Percentiles rank a stretch among this genome's conserved stretches.
Conservation (phyloP, 1,140 invertebrate species). For the Panonychus citri region DNA sequence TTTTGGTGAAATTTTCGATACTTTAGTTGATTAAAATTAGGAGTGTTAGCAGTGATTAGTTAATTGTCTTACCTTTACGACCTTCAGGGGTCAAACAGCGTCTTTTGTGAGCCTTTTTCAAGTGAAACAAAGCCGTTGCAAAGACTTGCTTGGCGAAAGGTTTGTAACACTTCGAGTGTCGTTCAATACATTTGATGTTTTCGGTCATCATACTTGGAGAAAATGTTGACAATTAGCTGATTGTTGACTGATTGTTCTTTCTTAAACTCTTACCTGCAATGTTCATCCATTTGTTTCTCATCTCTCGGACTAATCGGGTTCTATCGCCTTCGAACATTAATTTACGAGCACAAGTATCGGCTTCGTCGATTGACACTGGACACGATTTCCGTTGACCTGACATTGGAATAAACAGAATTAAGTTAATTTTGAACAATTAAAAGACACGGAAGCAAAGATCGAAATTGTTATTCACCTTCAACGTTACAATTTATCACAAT, state of each 20-base stretch:
- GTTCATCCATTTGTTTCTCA: not conserved
- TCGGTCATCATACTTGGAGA: conserved; percentile 1
- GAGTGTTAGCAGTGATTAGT: too few species aligned
- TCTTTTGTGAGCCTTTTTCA: not conserved
- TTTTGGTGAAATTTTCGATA: too few species aligned
- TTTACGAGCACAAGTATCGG: not conserved
- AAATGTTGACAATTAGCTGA: not conserved
- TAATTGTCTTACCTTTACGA: not conserved
- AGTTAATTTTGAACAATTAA: too few species aligned
- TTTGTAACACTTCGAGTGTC: not conserved
- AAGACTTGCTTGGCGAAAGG: not conserved
- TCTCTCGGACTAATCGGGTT: not conserved
- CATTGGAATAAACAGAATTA: too few species aligned
- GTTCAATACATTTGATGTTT: not conserved
- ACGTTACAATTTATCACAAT: too few species aligned
- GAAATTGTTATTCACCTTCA: too few species aligned
- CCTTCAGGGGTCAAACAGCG: not conserved
- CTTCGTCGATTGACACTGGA: not conserved
- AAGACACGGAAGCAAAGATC: too few species aligned
- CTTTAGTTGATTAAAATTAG: not conserved
- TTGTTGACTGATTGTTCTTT: not conserved
- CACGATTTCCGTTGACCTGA: not conserved
- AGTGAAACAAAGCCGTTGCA: not conserved
- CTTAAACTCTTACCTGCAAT: not conserved
- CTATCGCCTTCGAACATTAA: conserved; percentile 3